Evolutionary conservation across 2,113 vertebrate species (phyloP), one percentile per base, ranked within the genome.

Genomic region (Corythaixoides concolor): DNA sequence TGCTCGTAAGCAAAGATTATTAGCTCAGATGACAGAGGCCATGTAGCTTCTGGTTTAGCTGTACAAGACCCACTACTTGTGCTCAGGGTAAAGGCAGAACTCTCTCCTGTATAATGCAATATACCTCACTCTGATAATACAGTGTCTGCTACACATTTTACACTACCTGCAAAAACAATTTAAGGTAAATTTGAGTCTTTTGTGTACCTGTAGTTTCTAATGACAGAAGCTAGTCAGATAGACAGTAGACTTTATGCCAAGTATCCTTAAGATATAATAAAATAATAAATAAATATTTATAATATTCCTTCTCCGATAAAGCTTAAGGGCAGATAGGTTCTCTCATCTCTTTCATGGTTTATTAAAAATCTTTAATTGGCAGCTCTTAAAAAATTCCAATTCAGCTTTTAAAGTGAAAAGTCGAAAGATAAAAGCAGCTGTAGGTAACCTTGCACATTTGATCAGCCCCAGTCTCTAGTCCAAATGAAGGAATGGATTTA

Each of bases 281-380:
- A 93, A 88, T 80, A 86, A 55, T 56, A 93, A 90, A 94, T 89
- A 96, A 92, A 90, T 95, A 89, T 70, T 92, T 95, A 75, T 85
- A 89, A 60, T 68, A 68, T 45, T 82, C 30, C 9, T 89, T 73
- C 37, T 77, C 50, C 4, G 5, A 39, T 66, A 60, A 94, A 78
- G 33, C 85, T 60, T 86, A 59, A 92, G n/a, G 69, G 69, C 45
- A 75, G 39, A 60, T 28, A 84, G 8, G 4, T 78, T 82, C 35
- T 90, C 60, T 94, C 58, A 78, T 68, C 30, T 90, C 37, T 88
- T 84, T 79, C 26, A 84, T 64, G 43, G 69, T 82, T 78, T 82
- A 63, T 73, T 89, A 66, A 89, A 92, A 93, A 53, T 64, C 39
- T 82, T 87, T 92, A 94, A 94, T 91, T 91, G 59, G 24, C 47